Evolutionary conservation across 1,140 invertebrate species (phyloP).

Genomic region (Brachionus plicatilis): DNA sequence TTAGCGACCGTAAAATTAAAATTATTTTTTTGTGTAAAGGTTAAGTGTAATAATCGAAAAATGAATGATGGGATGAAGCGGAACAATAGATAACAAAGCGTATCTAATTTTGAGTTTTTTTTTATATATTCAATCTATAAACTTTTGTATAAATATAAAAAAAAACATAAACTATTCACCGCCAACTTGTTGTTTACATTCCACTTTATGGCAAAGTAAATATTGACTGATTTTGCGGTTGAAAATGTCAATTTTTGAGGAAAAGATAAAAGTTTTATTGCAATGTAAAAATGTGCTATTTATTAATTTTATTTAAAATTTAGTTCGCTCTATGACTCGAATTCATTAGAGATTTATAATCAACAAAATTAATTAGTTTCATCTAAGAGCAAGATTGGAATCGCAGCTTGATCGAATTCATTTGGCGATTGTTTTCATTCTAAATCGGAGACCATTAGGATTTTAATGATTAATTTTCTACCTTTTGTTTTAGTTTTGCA

Average conservation of each 20-base stretch:
- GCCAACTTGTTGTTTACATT: not conserved
- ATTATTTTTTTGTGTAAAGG: not conserved
- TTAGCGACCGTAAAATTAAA: constrained; percentile 12
- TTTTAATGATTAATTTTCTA: not conserved
- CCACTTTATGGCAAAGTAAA: not conserved
- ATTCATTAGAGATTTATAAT: not conserved
- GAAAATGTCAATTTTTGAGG: not conserved
- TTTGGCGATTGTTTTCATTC: not conserved
- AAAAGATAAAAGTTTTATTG: not conserved
- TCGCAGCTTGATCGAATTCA: not conserved
- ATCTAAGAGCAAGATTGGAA: not conserved
- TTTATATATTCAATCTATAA: not conserved
- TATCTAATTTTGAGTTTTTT: not conserved
- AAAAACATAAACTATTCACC: not conserved
- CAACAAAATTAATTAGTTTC: not conserved
- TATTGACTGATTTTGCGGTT: not conserved
- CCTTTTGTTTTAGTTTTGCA: not conserved
- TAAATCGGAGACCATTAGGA: not conserved
- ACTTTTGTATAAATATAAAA: not conserved
- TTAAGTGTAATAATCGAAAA: not conserved
- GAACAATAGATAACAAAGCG: not conserved
- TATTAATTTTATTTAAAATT: not conserved
- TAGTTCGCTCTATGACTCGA: not conserved
- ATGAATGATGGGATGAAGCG: not conserved
- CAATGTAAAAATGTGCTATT: not conserved